These are phyloP conservation scores for Argopecten irradians DNA, from an alignment of 1,140 invertebrate genomes.

Conservation along the genomic window DNA sequence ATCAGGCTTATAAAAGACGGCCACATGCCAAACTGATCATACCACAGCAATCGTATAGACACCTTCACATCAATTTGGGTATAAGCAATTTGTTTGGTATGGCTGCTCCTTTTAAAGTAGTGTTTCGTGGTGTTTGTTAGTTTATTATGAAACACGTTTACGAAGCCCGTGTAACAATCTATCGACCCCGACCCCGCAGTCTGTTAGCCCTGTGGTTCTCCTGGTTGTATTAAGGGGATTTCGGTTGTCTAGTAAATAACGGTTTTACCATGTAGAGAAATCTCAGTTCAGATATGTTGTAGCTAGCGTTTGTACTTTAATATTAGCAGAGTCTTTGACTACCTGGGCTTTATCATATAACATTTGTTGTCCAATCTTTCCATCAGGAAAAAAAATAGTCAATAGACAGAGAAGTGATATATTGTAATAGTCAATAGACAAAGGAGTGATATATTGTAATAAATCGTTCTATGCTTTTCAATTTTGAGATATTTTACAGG, in stretches of 20 bases:
- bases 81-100: background rate
- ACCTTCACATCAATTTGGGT: background rate
- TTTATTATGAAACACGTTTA: slow-evolving; percentile 13
- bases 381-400: no score
- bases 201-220: background rate
- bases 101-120: background rate
- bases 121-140: background rate
- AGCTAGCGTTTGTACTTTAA: background rate
- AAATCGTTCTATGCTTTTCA: no score
- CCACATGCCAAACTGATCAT: slow-evolving; percentile 14
- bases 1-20: slow-evolving; percentile 9
- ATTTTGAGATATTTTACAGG: no score
- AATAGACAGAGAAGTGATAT: no score
- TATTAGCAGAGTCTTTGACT: background rate
- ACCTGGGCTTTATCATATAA: background rate
- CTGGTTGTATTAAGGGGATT: background rate
- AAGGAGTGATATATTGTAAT: no score
- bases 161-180: background rate
- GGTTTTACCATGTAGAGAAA: background rate
- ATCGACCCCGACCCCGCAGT: background rate
- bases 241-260: background rate
- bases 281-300: background rate
- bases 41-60: background rate
- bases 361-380: background rate
- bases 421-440: no score